These are phyloP conservation scores for Ditylenchus dipsaci DNA, from an alignment of 1,140 invertebrate species.

Conservation along the genomic window DNA sequence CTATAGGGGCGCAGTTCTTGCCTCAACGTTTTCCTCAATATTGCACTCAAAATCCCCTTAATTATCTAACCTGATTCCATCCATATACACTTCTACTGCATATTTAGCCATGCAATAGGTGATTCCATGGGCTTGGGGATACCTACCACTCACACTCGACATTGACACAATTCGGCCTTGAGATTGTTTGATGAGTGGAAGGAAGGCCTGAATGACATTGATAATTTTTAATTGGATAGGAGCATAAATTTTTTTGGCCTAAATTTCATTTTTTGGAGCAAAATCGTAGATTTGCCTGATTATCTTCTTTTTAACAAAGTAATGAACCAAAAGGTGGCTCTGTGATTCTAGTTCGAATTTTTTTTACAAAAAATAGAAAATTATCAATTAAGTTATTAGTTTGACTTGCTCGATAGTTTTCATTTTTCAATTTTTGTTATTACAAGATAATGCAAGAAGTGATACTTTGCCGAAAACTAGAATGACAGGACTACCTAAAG, in stretches of 20 bases:
- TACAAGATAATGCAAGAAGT: too few relatives aligned
- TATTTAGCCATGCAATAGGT: constrained; percentile 47
- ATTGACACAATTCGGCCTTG: constrained; percentile 43
- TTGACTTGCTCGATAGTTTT: too few relatives aligned
- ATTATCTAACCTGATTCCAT: constrained; percentile 3
- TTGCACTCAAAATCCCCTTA: not conserved
- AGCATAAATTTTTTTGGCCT: not conserved
- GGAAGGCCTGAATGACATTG: constrained; percentile 28
- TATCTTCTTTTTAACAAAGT: too few relatives aligned
- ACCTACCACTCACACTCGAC: constrained; percentile 35
- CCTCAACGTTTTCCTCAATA: not conserved
- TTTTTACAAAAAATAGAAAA: too few relatives aligned
- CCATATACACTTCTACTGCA: constrained; percentile 22
- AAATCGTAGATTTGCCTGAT: too few relatives aligned
- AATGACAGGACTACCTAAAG: too few relatives aligned
- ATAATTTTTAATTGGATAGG: not conserved
- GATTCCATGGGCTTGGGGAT: constrained; percentile 39
- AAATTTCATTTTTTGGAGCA: too few relatives aligned
- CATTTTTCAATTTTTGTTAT: too few relatives aligned
- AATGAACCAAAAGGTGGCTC: too few relatives aligned
- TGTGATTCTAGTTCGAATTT: too few relatives aligned
- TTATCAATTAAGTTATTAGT: too few relatives aligned
- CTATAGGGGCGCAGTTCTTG: constrained; percentile 46
- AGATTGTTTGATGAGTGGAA: constrained; percentile 46
- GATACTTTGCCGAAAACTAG: too few relatives aligned